phyloP scores from a whole-genome alignment of 2,797 vertebrate species.

The Enteromius thamalakanensis region DNA sequence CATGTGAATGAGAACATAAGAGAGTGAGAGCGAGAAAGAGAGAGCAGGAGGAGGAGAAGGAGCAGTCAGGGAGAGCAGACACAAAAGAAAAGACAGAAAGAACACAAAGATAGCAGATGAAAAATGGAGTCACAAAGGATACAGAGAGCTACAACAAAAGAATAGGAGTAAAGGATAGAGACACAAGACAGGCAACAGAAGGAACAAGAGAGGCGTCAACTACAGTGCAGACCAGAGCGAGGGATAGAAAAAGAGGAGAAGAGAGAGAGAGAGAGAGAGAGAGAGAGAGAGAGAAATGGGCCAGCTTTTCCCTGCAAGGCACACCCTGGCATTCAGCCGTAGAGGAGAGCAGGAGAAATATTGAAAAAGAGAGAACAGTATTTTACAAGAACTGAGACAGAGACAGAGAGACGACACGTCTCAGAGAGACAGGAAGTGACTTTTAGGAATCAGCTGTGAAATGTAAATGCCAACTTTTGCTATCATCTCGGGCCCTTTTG shows the following conservation, averaged over 20 bases:
- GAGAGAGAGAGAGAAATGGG: conserved; percentile 55
- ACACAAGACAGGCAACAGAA: conserved; percentile 34
- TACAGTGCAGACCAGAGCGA: conserved; percentile 5
- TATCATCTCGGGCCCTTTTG: conserved; percentile 35
- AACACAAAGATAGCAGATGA: conserved; percentile 29
- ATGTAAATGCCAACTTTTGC: conserved; percentile 46
- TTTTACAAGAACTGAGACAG: conserved; percentile 49
- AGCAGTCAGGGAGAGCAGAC: conserved; percentile 12
- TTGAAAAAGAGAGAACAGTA: conserved; percentile 37
- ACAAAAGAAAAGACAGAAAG: conserved; percentile 30
- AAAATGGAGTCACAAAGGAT: conserved; percentile 39
- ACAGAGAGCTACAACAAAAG: conserved; percentile 33
- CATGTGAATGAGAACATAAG: conserved; percentile 46
- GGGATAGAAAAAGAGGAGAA: conserved; percentile 1
- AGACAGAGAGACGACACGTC: conserved; percentile 28
- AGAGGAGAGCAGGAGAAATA: conserved; percentile 45
- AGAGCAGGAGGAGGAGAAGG: conserved; percentile 6
- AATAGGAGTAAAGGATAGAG: not conserved
- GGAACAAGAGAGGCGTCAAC: conserved; percentile 29
- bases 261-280: conserved; percentile 41
- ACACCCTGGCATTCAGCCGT: conserved; percentile 51
- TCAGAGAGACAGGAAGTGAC: conserved; percentile 45
- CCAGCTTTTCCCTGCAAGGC: conserved; percentile 54
- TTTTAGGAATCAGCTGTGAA: conserved; percentile 40
- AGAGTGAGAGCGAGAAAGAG: conserved; percentile 22